These are phyloP conservation scores for Tachycineta bicolor DNA, from an alignment of 2,113 vertebrate genomes.

Conservation along the genomic window DNA sequence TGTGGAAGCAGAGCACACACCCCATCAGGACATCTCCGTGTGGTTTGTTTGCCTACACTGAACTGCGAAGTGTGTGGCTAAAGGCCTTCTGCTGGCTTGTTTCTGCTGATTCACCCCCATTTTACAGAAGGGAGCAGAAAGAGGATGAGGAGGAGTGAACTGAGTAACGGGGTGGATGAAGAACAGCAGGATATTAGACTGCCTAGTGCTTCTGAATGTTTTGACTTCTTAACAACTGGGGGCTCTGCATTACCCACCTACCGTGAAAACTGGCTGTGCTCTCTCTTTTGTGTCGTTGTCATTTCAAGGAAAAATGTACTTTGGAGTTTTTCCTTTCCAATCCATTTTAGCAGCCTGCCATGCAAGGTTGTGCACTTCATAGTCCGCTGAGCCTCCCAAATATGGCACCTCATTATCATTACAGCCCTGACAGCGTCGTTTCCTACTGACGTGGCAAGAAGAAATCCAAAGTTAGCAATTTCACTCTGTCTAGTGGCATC, in stretches of 20 bases:
- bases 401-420: not conserved
- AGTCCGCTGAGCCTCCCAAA: slow-evolving; percentile 26
- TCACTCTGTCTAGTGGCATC: not conserved
- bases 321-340: slow-evolving; percentile 32
- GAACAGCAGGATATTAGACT: slow-evolving; percentile 49
- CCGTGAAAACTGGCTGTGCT: slow-evolving; percentile 64
- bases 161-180: not conserved
- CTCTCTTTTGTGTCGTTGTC: slow-evolving; percentile 36
- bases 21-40: not conserved
- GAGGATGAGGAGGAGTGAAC: slow-evolving; percentile 15
- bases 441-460: not conserved
- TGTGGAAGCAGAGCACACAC: not conserved
- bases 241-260: slow-evolving; percentile 57
- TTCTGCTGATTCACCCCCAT: slow-evolving; percentile 47
- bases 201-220: slow-evolving; percentile 53
- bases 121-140: not conserved
- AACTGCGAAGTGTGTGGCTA: not conserved
- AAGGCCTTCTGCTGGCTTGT: not conserved
- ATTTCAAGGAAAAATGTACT: slow-evolving; percentile 47
- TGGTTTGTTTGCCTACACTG: not conserved
- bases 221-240: slow-evolving; percentile 41
- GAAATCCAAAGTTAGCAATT: not conserved
- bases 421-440: not conserved
- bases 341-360: slow-evolving; percentile 33
- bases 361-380: slow-evolving; percentile 31